Conservation (phyloP, 2,113 vertebrate genomes). For the Hyperopisus bebe region DNA sequence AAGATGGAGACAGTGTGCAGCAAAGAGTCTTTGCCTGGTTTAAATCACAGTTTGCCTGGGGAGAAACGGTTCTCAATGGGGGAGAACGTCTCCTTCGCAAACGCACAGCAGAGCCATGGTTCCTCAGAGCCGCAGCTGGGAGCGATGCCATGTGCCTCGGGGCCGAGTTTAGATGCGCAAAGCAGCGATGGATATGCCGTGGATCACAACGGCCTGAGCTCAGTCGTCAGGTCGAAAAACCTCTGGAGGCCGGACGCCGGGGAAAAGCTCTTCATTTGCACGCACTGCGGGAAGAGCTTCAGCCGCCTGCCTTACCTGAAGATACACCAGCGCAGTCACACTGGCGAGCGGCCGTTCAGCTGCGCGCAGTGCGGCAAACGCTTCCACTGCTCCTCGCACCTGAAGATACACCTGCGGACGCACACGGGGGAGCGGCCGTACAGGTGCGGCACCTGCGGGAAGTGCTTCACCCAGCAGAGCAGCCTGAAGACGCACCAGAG, state of each 20-base stretch:
- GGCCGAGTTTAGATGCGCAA: conserved; percentile 5
- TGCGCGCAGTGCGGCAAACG: conserved; percentile 19
- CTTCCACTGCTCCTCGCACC: conserved; percentile 25
- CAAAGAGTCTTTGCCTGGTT: conserved; percentile 24
- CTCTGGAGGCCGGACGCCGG: conserved; percentile 30
- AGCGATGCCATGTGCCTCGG: not conserved
- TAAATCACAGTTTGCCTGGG: conserved; percentile 28
- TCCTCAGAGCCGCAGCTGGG: not conserved
- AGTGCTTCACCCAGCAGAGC: conserved; percentile 22
- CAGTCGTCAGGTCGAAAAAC: conserved; percentile 24
- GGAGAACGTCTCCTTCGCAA: conserved; percentile 23
- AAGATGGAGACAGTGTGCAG: conserved; percentile 13
- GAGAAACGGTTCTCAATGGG: conserved; percentile 25
- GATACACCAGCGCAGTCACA: conserved; percentile 34
- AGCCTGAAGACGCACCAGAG: conserved; percentile 24
- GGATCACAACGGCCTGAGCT: conserved; percentile 26
- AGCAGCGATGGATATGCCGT: conserved; percentile 27
- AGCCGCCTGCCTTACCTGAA: conserved; percentile 64
- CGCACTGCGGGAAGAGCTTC: conserved; percentile 66
- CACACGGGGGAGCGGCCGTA: conserved; percentile 22
- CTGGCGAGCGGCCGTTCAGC: conserved; percentile 17
- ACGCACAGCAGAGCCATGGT: conserved; percentile 21
- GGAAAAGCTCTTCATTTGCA: conserved; percentile 66
- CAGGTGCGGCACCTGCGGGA: conserved; percentile 13
- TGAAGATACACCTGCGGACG: conserved; percentile 23